Percentiles rank a stretch among this genome's conserved stretches.
These are phyloP conservation scores for Agrotis clavis DNA, from an alignment of 2,888 invertebrate genomes.

Conservation along the genomic window DNA sequence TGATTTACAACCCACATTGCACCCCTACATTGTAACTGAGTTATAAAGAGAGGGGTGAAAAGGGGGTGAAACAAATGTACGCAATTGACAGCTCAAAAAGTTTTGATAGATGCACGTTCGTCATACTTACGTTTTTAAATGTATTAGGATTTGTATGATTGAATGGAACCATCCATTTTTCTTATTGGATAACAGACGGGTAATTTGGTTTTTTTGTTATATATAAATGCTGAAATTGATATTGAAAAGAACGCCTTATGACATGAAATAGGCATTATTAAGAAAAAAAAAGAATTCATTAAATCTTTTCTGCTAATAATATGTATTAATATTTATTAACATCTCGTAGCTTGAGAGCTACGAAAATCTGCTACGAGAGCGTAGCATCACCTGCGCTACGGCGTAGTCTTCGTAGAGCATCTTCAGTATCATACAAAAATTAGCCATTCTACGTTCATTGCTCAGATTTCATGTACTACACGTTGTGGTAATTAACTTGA, in stretches of 20 bases:
- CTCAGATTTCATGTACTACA: background rate
- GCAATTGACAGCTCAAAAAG: slow-evolving; percentile 64
- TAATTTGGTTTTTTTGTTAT: slow-evolving; percentile 20
- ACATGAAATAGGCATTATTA: background rate
- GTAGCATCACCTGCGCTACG: slow-evolving; percentile 33
- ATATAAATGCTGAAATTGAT: too few relatives aligned
- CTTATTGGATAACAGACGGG: background rate
- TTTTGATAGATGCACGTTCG: slow-evolving; percentile 59
- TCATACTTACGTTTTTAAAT: slow-evolving; percentile 57
- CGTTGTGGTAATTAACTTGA: too few relatives aligned
- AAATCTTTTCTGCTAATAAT: too few relatives aligned
- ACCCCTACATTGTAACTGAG: slow-evolving; percentile 57
- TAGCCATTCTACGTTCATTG: background rate
- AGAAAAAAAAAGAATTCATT: too few relatives aligned
- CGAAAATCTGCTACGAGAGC: slow-evolving; percentile 22
- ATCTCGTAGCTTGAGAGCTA: background rate
- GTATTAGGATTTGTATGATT: slow-evolving; percentile 35
- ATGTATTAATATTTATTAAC: too few relatives aligned
- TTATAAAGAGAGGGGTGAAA: slow-evolving; percentile 46
- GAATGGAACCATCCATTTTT: slow-evolving; percentile 40
- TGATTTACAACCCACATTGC: slow-evolving; percentile 50
- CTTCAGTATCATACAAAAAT: background rate
- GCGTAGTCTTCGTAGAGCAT: slow-evolving; percentile 17
- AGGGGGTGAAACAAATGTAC: slow-evolving; percentile 57
- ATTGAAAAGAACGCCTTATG: too few relatives aligned